phyloP scores from a whole-genome alignment of 1,140 invertebrate genomes.

The Muscidifurax raptorellus region DNA sequence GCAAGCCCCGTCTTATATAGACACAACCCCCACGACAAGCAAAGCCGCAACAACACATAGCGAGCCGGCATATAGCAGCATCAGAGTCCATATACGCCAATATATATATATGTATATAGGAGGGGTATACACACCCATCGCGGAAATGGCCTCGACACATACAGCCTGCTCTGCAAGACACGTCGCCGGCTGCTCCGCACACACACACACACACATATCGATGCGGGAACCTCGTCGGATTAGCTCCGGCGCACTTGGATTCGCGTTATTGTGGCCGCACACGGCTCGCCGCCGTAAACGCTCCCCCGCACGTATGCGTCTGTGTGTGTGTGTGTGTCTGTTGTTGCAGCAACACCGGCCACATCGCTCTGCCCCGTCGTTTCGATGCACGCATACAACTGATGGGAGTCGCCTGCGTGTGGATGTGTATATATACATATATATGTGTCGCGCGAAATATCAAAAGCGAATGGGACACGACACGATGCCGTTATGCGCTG shows the following conservation, averaged over 20 bases:
- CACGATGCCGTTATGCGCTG: background rate
- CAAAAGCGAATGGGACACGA: constrained; percentile 18
- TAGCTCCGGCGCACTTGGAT: constrained; percentile 1
- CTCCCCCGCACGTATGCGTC: background rate
- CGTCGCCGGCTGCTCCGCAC: background rate
- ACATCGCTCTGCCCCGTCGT: too few species aligned
- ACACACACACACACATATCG: too few species aligned
- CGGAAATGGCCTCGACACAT: background rate
- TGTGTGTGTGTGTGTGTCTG: background rate
- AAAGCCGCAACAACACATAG: too few species aligned
- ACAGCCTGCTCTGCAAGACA: background rate
- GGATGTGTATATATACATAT: background rate
- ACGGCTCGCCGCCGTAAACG: constrained; percentile 1
- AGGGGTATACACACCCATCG: background rate
- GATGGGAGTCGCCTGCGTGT: background rate
- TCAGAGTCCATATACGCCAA: background rate
- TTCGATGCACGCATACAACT: background rate
- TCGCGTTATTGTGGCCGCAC: constrained; percentile 8
- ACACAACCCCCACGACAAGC: too few species aligned
- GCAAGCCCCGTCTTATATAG: too few species aligned
- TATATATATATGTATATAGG: background rate
- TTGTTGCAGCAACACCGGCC: background rate
- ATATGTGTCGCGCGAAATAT: background rate
- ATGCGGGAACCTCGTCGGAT: background rate
- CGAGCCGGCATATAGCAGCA: background rate